Percentiles rank a stretch among this genome's conserved stretches.
Conservation (phyloP, 2,888 invertebrate genomes). For the Lampropteryx suffumata region DNA sequence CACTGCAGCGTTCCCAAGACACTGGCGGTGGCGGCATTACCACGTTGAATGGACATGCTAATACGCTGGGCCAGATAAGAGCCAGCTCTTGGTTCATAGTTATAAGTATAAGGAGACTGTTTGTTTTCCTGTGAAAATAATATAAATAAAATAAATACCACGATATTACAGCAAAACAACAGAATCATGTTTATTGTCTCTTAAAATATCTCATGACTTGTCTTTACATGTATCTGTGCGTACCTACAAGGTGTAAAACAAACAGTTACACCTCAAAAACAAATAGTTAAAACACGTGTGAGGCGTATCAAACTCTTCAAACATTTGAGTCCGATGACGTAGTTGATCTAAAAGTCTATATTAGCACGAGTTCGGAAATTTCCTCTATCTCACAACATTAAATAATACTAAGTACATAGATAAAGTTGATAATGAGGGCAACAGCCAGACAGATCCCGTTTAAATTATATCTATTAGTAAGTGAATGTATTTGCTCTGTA, state of each 20-base stretch:
- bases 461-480: slow-evolving; percentile 8
- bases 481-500: slow-evolving; percentile 6
- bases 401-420: slow-evolving; percentile 27
- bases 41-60: too few species aligned
- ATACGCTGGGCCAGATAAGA: too few species aligned
- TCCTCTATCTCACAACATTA: slow-evolving; percentile 19
- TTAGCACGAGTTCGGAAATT: slow-evolving; percentile 17
- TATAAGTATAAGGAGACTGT: too few species aligned
- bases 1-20: too few species aligned
- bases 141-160: too few species aligned
- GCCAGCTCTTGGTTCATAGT: too few species aligned
- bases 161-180: too few species aligned
- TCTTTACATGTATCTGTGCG: too few species aligned
- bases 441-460: slow-evolving; percentile 17
- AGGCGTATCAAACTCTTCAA: slow-evolving; percentile 1
- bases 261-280: slow-evolving; percentile 7
- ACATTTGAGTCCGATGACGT: slow-evolving; percentile 3
- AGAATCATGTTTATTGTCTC: too few species aligned
- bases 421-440: slow-evolving; percentile 25
- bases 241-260: not conserved
- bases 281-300: slow-evolving; percentile 5
- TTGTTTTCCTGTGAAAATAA: too few species aligned
- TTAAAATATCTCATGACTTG: too few species aligned
- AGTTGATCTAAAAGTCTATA: slow-evolving; percentile 4
- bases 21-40: too few species aligned